These are phyloP conservation scores for Allygus modestus DNA, from an alignment of 2,888 invertebrate species.

Conservation along the genomic window DNA sequence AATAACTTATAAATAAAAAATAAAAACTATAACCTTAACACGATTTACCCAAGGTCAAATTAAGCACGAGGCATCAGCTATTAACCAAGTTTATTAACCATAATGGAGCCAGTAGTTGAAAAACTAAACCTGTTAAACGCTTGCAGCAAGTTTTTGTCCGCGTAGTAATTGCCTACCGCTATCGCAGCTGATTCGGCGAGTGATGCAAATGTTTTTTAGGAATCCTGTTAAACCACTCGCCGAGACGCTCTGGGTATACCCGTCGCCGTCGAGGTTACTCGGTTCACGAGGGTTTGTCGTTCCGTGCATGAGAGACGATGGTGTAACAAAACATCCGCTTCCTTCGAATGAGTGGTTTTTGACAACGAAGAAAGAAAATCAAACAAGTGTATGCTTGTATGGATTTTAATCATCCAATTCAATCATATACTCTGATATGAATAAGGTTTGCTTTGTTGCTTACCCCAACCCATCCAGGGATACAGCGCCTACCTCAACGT, in stretches of 20 bases:
- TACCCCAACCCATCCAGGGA: too few relatives aligned
- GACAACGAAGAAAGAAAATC: too few relatives aligned
- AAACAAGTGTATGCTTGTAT: too few relatives aligned
- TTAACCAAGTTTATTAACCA: constrained; percentile 14
- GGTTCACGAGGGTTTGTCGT: neutral
- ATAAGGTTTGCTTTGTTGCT: too few relatives aligned
- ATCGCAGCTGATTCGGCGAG: constrained; percentile 31
- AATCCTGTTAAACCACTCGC: constrained; percentile 31
- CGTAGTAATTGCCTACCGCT: constrained; percentile 3
- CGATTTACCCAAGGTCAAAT: neutral
- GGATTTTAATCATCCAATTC: too few relatives aligned
- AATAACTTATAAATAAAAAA: too few relatives aligned
- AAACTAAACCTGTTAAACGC: constrained; percentile 32
- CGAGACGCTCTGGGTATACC: neutral
- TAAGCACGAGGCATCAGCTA: neutral
- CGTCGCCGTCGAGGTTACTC: neutral
- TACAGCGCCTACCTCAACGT: too few relatives aligned
- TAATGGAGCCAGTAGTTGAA: constrained; percentile 34
- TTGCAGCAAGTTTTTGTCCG: constrained; percentile 20
- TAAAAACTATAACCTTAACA: neutral
- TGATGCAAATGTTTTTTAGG: constrained; percentile 14
- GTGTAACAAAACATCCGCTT: too few relatives aligned
- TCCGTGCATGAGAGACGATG: too few relatives aligned
- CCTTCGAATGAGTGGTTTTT: too few relatives aligned
- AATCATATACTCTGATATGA: too few relatives aligned